phyloP scores from a whole-genome alignment of 2,113 vertebrate species.

The Gavialis gangeticus region DNA sequence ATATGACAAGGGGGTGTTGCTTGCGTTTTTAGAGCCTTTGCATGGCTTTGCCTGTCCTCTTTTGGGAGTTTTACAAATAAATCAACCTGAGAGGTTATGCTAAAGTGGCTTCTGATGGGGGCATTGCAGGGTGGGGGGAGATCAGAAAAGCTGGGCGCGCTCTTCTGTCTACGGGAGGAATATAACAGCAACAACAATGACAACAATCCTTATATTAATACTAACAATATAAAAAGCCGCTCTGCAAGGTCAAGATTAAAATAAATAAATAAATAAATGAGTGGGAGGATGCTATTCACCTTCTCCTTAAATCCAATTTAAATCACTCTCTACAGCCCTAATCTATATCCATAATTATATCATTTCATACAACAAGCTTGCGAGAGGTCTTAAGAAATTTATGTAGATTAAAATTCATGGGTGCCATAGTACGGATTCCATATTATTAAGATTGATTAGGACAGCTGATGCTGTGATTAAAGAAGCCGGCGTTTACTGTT shows the following conservation, averaged over 20 bases:
- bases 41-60: neutral
- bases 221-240: neutral
- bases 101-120: neutral
- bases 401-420: conserved; percentile 83
- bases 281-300: conserved; percentile 67
- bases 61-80: neutral
- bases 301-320: conserved; percentile 80
- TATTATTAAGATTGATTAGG: conserved; percentile 84
- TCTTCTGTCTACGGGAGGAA: neutral
- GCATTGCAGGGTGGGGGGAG: rapidly evolving
- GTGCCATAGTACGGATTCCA: conserved; percentile 73
- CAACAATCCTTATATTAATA: neutral
- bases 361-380: conserved; percentile 77
- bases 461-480: conserved; percentile 82
- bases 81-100: neutral
- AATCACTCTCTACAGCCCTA: conserved; percentile 73
- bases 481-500: conserved; percentile 76
- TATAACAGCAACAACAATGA: neutral
- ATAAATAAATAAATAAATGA: conserved; percentile 61
- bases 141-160: neutral
- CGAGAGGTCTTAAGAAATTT: conserved; percentile 77
- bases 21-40: neutral
- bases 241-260: conserved; percentile 41
- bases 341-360: conserved; percentile 81
- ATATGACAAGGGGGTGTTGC: neutral